A percentile compares a stretch with the other conserved stretches of the same genome.
phyloP scores from a whole-genome alignment of 2,113 vertebrate species.

The Camelus dromedarius region DNA sequence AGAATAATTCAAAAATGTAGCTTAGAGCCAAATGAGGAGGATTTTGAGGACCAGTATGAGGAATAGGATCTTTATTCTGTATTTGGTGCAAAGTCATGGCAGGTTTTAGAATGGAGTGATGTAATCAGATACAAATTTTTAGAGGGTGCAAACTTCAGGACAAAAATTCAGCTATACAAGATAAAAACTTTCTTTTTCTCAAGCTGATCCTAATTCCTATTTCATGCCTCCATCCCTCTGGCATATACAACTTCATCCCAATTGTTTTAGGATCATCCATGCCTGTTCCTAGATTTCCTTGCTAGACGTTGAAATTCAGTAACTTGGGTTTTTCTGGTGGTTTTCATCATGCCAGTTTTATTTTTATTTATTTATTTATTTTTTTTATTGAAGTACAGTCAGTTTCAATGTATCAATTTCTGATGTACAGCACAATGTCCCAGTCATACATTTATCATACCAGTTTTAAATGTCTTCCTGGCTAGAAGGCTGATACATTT shows the following conservation, averaged over 20 bases:
- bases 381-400: too few relatives aligned
- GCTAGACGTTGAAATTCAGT: background rate
- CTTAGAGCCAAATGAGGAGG: background rate
- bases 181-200: background rate
- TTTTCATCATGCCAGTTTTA: too few relatives aligned
- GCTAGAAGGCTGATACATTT: background rate
- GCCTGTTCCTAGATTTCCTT: background rate
- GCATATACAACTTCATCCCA: background rate
- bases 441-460: background rate
- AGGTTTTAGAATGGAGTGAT: background rate
- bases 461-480: background rate
- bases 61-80: background rate
- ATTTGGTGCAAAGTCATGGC: background rate
- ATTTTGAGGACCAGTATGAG: background rate
- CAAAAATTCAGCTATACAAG: background rate
- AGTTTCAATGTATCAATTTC: too few relatives aligned
- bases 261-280: background rate
- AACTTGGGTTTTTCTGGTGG: background rate
- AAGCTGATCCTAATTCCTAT: background rate
- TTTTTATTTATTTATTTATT: too few relatives aligned
- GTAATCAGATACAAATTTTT: background rate
- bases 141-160: constrained; percentile 2
- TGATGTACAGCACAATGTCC: too few relatives aligned
- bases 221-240: background rate
- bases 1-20: background rate